Conservation (phyloP, 2,888 invertebrate species). For the Andrena bicolor region DNA sequence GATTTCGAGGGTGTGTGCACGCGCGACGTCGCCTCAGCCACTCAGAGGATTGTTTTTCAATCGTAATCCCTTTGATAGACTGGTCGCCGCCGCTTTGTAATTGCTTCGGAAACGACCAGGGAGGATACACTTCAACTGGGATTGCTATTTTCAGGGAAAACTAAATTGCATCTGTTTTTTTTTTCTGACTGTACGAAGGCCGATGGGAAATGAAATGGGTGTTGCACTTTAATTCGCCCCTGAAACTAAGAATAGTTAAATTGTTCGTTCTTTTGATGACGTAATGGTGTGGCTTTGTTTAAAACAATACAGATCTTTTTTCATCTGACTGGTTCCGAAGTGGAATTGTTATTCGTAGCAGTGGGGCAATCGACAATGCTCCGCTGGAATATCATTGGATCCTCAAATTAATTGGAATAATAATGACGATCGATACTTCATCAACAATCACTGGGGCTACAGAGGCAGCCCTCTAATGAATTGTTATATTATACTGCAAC, state of each 20-base stretch:
- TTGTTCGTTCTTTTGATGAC: too few relatives aligned
- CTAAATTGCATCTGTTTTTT: background rate
- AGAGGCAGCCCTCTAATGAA: background rate
- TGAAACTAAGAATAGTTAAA: too few relatives aligned
- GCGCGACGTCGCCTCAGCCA: slow-evolving; percentile 13
- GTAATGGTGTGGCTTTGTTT: too few relatives aligned
- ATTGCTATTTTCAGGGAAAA: background rate
- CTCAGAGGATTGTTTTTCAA: slow-evolving; percentile 36
- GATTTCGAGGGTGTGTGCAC: slow-evolving; percentile 12
- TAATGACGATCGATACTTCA: slow-evolving; percentile 1
- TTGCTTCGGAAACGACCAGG: background rate
- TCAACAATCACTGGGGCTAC: background rate
- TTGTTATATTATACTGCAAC: background rate
- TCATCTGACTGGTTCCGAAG: too few relatives aligned
- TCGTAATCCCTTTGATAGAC: slow-evolving; percentile 34
- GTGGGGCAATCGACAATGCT: too few relatives aligned
- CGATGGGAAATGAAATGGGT: too few relatives aligned
- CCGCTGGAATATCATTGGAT: background rate
- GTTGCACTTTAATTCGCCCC: too few relatives aligned
- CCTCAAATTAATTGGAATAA: slow-evolving; percentile 11
- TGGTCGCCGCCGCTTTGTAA: background rate
- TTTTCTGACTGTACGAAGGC: too few relatives aligned
- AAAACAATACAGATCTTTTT: too few relatives aligned
- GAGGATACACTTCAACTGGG: background rate
- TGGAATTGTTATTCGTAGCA: too few relatives aligned